Conservation (phyloP, 2,113 vertebrate species). For the Pyxicephalus adspersus region DNA sequence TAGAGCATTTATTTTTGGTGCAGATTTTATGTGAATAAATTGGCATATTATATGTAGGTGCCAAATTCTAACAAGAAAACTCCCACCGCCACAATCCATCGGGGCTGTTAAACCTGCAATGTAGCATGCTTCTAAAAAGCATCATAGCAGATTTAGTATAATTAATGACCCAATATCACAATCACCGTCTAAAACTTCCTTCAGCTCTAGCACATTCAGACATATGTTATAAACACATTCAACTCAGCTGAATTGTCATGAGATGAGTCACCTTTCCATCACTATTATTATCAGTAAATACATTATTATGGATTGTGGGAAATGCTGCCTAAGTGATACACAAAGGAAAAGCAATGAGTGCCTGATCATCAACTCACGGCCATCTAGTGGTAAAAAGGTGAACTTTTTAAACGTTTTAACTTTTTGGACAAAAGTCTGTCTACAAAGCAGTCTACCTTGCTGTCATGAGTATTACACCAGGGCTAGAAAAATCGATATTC, state of each 20-base stretch:
- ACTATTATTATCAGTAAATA: not conserved
- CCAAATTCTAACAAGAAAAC: no score
- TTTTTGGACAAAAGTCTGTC: no score
- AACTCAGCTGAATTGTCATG: not conserved
- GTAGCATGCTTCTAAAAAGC: not conserved
- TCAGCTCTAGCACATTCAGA: not conserved
- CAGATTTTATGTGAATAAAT: no score
- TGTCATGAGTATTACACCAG: no score
- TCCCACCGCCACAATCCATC: no score
- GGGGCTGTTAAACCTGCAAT: not conserved
- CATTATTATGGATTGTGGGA: not conserved
- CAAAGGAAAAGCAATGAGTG: not conserved
- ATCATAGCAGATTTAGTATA: not conserved
- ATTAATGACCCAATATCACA: constrained; percentile 16
- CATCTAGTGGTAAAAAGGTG: constrained; percentile 20
- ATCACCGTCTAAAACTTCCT: not conserved
- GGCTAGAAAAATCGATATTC: no score
- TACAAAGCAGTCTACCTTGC: no score
- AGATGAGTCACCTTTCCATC: constrained; percentile 4
- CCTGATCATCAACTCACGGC: not conserved
- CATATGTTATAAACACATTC: not conserved
- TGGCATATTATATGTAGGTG: no score
- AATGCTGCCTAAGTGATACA: not conserved
- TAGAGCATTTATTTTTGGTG: no score
- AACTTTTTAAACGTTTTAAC: not conserved